Evolutionary conservation across 2,797 vertebrate species (phyloP), one percentile per base, ranked within the genome.

Genomic region (Aldrovandia affinis): DNA sequence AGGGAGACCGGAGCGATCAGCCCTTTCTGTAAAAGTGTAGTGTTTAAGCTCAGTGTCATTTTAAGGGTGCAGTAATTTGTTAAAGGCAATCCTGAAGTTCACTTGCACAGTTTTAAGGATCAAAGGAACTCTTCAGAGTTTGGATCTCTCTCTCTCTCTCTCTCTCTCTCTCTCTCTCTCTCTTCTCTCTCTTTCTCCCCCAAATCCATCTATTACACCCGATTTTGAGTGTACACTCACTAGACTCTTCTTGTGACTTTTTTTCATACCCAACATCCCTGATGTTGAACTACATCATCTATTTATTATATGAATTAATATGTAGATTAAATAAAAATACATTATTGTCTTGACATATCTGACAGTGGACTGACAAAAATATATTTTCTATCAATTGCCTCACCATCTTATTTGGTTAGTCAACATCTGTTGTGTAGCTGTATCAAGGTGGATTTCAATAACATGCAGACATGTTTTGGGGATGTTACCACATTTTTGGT

Each of bases 1-100:
- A 87, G 89, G 90, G 90, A 91, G 87, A 87, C 81, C 88, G 36
- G 84, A 83, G 89, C 92, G 89, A 86, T 88, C 81, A 88, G 86
- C 87, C 88, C 83, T 91, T 61, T 81, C 85, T 87, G 84, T 42
- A 14, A 22, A 77, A 77, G 78, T 33, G 30, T 28, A 78, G 8
- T 6, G 18, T 22, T 25, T 78, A 14, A 42, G 22, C 75, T 15
- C 9, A 10, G 39, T 12, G 44, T 25, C 44, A 42, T 42, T 78
- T 25, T 7, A 78, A 78, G 75, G 75, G 14, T 22, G 22, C 44
- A 15, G 75, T 42, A 42, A 78, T 42, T 12, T 78, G 39, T 12
- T 75, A 36, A 0, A 61, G 57, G 4, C 50, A 52, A 20, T 61
- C 15, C 28, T 65, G 63, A 65, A 65, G 28, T 28, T 65, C 63